Percentiles rank a stretch among this genome's conserved stretches.
phyloP scores from a whole-genome alignment of 1,140 invertebrate species.

The Scaptodrosophila lebanonensis region DNA sequence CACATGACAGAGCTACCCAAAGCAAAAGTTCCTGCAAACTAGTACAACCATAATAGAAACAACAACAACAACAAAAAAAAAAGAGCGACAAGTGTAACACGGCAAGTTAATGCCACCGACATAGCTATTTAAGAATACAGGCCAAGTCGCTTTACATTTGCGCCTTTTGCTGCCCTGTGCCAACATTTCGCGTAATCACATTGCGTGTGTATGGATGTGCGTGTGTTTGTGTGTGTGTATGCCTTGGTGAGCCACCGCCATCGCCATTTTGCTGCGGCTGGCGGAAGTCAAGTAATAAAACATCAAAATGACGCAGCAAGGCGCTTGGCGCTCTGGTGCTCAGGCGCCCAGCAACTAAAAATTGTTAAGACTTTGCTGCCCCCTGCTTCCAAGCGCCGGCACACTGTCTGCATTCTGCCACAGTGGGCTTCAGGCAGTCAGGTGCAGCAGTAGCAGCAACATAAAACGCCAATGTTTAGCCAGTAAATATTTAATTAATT shows the following conservation, averaged over 20 bases:
- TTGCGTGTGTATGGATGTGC: conserved; percentile 8
- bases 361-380: conserved; percentile 38
- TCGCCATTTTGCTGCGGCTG: conserved; percentile 34
- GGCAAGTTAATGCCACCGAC: conserved; percentile 33
- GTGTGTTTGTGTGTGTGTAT: conserved; percentile 10
- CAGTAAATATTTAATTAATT: conserved; percentile 73
- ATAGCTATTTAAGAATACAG: conserved; percentile 10
- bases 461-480: conserved; percentile 64
- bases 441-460: conserved; percentile 16
- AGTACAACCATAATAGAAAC: conserved; percentile 4
- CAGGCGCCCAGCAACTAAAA: conserved; percentile 20
- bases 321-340: conserved; percentile 12
- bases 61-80: conserved; percentile 9
- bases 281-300: conserved; percentile 77
- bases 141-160: conserved; percentile 41
- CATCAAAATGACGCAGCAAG: conserved; percentile 62
- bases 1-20: neutral
- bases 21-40: conserved; percentile 33
- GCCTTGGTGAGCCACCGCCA: neutral
- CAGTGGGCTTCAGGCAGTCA: neutral
- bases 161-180: conserved; percentile 17
- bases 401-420: conserved; percentile 1
- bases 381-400: neutral
- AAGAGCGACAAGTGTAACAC: conserved; percentile 1
- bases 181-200: conserved; percentile 18